Conservation (phyloP, 2,888 invertebrate genomes). For the Drosophila mercatorum region DNA sequence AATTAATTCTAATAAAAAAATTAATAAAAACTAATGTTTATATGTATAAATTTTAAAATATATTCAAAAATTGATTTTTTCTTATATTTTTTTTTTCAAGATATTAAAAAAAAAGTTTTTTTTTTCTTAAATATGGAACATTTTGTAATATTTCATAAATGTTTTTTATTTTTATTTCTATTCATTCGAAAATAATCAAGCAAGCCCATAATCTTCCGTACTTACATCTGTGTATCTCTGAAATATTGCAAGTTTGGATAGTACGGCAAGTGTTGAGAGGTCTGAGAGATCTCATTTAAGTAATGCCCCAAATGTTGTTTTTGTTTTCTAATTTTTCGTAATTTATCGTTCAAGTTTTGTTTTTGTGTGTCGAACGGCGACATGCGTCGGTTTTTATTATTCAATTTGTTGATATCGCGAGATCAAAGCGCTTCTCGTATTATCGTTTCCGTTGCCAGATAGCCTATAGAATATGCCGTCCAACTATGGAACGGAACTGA, state of each 20-base stretch:
- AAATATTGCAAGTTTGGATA: background rate
- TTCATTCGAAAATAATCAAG: no score
- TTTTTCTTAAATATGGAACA: no score
- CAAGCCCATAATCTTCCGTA: no score
- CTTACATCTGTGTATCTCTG: background rate
- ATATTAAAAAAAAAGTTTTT: no score
- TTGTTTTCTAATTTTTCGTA: slow-evolving; percentile 12
- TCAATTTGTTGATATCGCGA: slow-evolving; percentile 65
- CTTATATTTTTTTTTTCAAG: no score
- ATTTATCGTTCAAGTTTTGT: slow-evolving; percentile 27
- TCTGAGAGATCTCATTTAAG: background rate
- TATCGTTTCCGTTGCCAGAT: slow-evolving; percentile 63
- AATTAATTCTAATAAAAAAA: no score
- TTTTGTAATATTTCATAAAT: no score
- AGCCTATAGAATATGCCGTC: slow-evolving; percentile 1
- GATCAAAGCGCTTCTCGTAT: slow-evolving; percentile 60
- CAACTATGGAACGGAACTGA: slow-evolving; percentile 9
- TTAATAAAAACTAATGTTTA: no score
- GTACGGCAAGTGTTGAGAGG: background rate
- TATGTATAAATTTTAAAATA: no score
- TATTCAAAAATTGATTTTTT: no score
- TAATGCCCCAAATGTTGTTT: slow-evolving; percentile 7
- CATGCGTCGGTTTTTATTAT: slow-evolving; percentile 38
- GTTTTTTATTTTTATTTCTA: no score
- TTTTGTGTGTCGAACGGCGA: slow-evolving; percentile 20